Base-by-base conservation (phyloP, 2,888 invertebrate genomes). In the Timema cristinae region DNA sequence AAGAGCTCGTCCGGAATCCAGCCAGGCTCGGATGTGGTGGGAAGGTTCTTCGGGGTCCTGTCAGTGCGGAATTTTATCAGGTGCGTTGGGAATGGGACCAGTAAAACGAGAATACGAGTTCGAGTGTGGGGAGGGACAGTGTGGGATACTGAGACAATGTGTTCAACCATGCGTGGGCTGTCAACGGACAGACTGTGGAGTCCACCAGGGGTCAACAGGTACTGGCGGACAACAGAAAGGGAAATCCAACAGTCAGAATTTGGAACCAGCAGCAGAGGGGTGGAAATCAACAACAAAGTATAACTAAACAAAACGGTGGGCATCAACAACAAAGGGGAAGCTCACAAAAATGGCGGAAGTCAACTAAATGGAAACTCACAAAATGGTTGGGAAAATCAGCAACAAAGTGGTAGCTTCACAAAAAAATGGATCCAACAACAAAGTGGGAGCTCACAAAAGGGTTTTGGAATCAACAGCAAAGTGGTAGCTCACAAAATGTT, bases 121-220 rank as follows among this genome's bases (percentile, higher is more conserved):
- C 80, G 83, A 83, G 13, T 93, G 93, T 80, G 90, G 89, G 5
- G 86, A 89, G 92, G 91, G 68, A 93, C 93, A 7, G 89, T 90
- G 51, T 93, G 93, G 92, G 91, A 92, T 82, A 85, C 87, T 72
- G 82, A 85, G 69, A 82, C 73, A 84, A 87, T 79, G 86, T 89
- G 68, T 94, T 93, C 80, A 92, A 93, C 81, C 88, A 92, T 80
- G 86, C 87, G 54, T 88, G 87, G 85, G 86, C 87, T 72, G 87
- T 87, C 49, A 74, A 76, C 72, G 78, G 72, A 73, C 73, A 11
- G 76, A 77, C 51, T 77, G 73, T 7, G 75, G 51, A 2, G 63
- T 32, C 6, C n/a, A n/a, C n/a, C n/a, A n/a, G n/a, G n/a, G n/a
- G n/a, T n/a, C n/a, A n/a, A 75, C 0, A n/a, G 50, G 51, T 1